These are phyloP conservation scores for Pipistrellus pipistrellus DNA, from an alignment of 2,797 vertebrate genomes.

Conservation along the genomic window DNA sequence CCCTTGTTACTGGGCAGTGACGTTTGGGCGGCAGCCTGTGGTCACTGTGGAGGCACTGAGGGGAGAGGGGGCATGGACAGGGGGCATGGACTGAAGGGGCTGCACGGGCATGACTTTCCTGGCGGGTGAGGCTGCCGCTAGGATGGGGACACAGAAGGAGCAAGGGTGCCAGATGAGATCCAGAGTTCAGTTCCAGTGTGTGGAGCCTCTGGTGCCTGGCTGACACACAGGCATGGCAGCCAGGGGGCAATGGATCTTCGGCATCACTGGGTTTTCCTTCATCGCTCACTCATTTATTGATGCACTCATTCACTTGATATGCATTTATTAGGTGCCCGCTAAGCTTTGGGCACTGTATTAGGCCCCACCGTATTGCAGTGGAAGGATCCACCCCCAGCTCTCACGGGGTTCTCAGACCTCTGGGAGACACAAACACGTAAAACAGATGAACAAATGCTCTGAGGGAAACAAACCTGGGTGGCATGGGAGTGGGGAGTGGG, in stretches of 20 bases:
- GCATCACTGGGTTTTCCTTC: background rate
- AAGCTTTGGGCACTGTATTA: background rate
- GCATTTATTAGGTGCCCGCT: background rate
- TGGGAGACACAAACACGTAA: slow-evolving; percentile 9
- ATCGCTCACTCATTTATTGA: background rate
- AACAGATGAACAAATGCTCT: background rate
- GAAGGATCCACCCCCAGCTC: background rate
- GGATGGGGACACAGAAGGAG: background rate
- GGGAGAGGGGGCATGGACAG: background rate
- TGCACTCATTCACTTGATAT: background rate
- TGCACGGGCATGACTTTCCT: background rate
- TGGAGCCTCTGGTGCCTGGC: background rate
- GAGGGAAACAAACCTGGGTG: background rate
- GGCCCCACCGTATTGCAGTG: background rate
- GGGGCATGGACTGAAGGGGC: background rate
- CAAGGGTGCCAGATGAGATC: background rate
- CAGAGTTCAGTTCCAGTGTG: background rate
- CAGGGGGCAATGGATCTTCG: background rate
- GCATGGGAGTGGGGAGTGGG: background rate
- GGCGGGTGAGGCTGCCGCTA: background rate
- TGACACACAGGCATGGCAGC: background rate
- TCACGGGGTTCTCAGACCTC: background rate
- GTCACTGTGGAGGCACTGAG: background rate
- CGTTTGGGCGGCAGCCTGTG: background rate
- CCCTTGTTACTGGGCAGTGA: background rate